Conservation (phyloP, 2,797 vertebrate species). For the Urophycis tenuis region DNA sequence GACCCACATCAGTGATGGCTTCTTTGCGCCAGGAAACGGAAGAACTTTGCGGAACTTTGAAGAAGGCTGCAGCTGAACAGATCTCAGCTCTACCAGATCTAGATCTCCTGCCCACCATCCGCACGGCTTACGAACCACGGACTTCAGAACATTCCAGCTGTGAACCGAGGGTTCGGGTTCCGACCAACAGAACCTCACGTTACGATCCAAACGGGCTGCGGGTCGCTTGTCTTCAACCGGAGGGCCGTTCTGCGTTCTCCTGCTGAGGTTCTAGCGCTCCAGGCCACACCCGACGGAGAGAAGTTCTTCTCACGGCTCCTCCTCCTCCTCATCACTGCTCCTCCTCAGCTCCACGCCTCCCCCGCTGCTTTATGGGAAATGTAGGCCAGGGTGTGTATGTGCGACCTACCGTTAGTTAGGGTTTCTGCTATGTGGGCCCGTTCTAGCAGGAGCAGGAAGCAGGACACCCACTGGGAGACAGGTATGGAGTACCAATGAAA, state of each 20-base stretch:
- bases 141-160: conserved; percentile 63
- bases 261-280: conserved; percentile 62
- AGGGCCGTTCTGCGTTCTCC: conserved; percentile 40
- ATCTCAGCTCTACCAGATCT: no score
- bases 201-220: background rate
- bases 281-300: conserved; percentile 71
- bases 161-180: conserved; percentile 34
- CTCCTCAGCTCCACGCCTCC: conserved; percentile 43
- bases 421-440: background rate
- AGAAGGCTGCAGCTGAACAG: conserved; percentile 17
- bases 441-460: background rate
- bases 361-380: conserved; percentile 56
- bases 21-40: conserved; percentile 16
- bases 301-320: conserved; percentile 65
- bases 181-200: conserved; percentile 10
- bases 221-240: background rate
- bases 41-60: conserved; percentile 30
- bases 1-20: conserved; percentile 21
- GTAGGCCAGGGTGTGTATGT: conserved; percentile 34
- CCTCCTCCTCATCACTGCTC: no score
- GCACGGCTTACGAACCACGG: conserved; percentile 36
- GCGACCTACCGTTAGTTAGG: background rate
- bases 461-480: background rate
- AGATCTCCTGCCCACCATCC: no score
- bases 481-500: background rate